Conservation (phyloP, 2,797 vertebrate species). For the Phrynocephalus guinanensis region DNA sequence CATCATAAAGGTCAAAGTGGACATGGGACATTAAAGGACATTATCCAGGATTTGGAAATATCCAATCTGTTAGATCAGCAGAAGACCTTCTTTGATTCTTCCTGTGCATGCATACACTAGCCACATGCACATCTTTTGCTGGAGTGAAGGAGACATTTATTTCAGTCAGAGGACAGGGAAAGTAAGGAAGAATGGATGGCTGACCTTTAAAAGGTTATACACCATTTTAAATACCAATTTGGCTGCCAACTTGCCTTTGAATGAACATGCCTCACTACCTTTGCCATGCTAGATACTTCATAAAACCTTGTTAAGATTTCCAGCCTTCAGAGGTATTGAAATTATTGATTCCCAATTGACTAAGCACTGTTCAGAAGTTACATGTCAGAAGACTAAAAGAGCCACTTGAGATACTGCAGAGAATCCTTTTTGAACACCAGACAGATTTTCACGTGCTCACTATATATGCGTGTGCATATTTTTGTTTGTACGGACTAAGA, state of each 20-base stretch:
- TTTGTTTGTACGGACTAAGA: neutral
- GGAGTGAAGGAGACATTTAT: slow-evolving; percentile 59
- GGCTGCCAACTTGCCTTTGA: slow-evolving; percentile 56
- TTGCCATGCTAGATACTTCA: slow-evolving; percentile 35
- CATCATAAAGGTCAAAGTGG: neutral
- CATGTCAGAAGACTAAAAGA: slow-evolving; percentile 27
- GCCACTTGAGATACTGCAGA: neutral
- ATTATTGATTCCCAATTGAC: slow-evolving; percentile 18
- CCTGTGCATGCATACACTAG: neutral
- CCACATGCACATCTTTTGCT: slow-evolving; percentile 7
- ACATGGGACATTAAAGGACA: neutral
- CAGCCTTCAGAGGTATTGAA: slow-evolving; percentile 32
- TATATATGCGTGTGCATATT: neutral
- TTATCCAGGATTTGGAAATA: neutral
- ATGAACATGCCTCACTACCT: slow-evolving; percentile 37
- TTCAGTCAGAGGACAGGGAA: slow-evolving; percentile 52
- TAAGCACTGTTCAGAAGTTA: slow-evolving; percentile 18
- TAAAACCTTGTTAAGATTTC: slow-evolving; percentile 46
- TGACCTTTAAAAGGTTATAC: slow-evolving; percentile 67
- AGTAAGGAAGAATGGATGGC: slow-evolving; percentile 51
- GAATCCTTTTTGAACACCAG: neutral
- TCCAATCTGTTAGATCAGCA: slow-evolving; percentile 7
- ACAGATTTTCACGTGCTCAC: neutral
- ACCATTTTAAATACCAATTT: slow-evolving; percentile 65
- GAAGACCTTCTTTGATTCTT: slow-evolving; percentile 1